Base-by-base conservation (phyloP, 2,113 vertebrate genomes). In the Illadopsis cleaveri region DNA sequence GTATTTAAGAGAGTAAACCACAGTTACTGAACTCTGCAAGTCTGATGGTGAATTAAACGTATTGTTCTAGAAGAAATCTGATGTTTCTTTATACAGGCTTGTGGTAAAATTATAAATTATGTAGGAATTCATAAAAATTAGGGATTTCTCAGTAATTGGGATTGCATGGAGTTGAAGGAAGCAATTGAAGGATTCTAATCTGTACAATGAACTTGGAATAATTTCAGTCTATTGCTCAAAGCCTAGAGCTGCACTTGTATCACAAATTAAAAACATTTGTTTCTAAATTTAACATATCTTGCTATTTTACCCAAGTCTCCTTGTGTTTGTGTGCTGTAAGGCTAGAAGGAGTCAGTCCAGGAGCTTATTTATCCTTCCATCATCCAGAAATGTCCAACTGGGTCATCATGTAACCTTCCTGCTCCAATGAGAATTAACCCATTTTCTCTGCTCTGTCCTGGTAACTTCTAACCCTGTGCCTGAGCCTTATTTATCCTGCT, bases 401-500 rank as follows among this genome's bases (percentile, higher is more conserved):
- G 90, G 90, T 95, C 88, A 90, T 56, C 25, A 5, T 10, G 40
- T 78, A 89, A 84, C 48, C 48, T 90, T 83, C 28, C 6, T 89
- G 8, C 53, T 95, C 88, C 68, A 75, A 5, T 0, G 11, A 92
- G 86, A 92, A 78, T 83, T 68, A 82, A 81, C 56, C 24, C 71
- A 92, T 94, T 96, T 96, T 92, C 90, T 71, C 27, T 0, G 0
- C 11, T 30, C 57, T 89, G 86, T 90, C 77, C 90, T 57, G 27
- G 33, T 82, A 93, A 48, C 65, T 86, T 92, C 40, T 89, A 72
- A 68, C 53, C 61, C 58, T 79, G 54, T 11, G 1, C 35, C 71
- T 62, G 53, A 86, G 61, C 57, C n/a, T 53, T 86, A 89, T 95
- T 94, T 96, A 83, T 94, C 38, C 37, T 69, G n/a, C 31, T 93